These are phyloP conservation scores for Candidula unifasciata DNA, from an alignment of 2,888 invertebrate species.

Conservation along the genomic window DNA sequence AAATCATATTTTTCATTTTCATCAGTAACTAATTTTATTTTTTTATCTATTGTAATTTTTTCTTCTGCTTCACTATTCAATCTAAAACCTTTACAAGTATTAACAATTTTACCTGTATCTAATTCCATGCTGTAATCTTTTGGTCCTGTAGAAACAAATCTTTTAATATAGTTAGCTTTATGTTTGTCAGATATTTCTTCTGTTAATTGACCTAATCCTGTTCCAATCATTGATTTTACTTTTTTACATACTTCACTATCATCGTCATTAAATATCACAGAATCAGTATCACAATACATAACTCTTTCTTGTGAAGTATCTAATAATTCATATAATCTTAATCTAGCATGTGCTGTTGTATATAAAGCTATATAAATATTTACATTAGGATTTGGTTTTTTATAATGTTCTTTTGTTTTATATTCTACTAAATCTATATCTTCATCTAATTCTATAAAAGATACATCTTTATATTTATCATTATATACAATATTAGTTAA, in stretches of 20 bases:
- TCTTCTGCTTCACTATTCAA: slow-evolving; percentile 1
- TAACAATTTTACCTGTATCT: neutral
- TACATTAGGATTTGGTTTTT: slow-evolving; percentile 16
- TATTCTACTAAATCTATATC: slow-evolving; percentile 14
- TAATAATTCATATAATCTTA: slow-evolving; percentile 8
- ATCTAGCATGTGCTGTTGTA: slow-evolving; percentile 13
- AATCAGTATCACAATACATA: slow-evolving; percentile 18
- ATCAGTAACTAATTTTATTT: slow-evolving; percentile 4
- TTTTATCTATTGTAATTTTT: slow-evolving; percentile 19
- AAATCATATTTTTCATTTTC: neutral
- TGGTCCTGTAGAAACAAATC: slow-evolving; percentile 12
- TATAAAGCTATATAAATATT: slow-evolving; percentile 17
- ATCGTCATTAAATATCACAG: slow-evolving; percentile 17
- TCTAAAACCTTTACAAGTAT: neutral
- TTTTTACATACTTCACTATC: slow-evolving; percentile 6
- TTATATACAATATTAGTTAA: neutral
- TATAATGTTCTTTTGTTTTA: slow-evolving; percentile 23
- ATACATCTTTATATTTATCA: slow-evolving; percentile 24
- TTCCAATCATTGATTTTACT: slow-evolving; percentile 5
- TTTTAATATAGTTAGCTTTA: slow-evolving; percentile 11
- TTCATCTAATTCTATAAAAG: neutral
- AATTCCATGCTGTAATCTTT: slow-evolving; percentile 23
- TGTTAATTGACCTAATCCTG: slow-evolving; percentile 14
- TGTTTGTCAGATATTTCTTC: slow-evolving; percentile 1
- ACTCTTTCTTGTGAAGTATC: slow-evolving; percentile 2